phyloP scores from a whole-genome alignment of 2,888 invertebrate species.

The Hypomecis punctinalis region DNA sequence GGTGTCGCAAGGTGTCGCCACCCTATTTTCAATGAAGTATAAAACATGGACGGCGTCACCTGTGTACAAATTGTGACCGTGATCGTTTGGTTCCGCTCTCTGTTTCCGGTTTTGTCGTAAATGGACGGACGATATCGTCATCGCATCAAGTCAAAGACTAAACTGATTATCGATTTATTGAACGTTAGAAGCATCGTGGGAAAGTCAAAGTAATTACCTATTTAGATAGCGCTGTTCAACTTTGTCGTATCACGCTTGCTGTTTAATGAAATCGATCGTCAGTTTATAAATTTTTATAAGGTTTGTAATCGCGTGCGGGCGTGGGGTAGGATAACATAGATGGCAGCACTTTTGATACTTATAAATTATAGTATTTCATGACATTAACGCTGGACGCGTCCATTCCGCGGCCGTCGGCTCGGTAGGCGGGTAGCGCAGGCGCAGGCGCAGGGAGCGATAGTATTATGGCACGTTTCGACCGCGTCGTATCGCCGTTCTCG shows the following conservation, averaged over 20 bases:
- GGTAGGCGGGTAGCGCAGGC: constrained; percentile 24
- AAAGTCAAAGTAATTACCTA: constrained; percentile 1
- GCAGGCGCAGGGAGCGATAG: no score
- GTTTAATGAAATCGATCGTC: constrained; percentile 30
- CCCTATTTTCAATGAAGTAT: no score
- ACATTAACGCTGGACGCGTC: constrained; percentile 35
- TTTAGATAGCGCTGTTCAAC: constrained; percentile 16
- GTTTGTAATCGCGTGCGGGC: constrained; percentile 59
- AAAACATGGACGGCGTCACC: no score
- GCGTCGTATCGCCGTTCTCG: constrained; percentile 52
- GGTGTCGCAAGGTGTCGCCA: no score
- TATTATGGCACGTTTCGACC: constrained; percentile 1
- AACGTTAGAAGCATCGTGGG: constrained; percentile 11
- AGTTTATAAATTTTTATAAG: constrained; percentile 53
- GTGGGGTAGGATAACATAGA: constrained; percentile 46
- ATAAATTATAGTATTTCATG: constrained; percentile 53
- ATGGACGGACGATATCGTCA: constrained; percentile 14
- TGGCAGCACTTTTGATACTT: constrained; percentile 63
- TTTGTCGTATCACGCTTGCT: constrained; percentile 3
- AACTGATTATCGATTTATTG: constrained; percentile 35
- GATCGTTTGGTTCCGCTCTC: background rate
- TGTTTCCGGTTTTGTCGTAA: background rate
- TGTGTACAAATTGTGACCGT: no score
- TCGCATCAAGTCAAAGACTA: constrained; percentile 17
- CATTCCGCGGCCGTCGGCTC: constrained; percentile 11